phyloP scores from a whole-genome alignment of 2,113 vertebrate species.

The Dermatemys mawii region DNA sequence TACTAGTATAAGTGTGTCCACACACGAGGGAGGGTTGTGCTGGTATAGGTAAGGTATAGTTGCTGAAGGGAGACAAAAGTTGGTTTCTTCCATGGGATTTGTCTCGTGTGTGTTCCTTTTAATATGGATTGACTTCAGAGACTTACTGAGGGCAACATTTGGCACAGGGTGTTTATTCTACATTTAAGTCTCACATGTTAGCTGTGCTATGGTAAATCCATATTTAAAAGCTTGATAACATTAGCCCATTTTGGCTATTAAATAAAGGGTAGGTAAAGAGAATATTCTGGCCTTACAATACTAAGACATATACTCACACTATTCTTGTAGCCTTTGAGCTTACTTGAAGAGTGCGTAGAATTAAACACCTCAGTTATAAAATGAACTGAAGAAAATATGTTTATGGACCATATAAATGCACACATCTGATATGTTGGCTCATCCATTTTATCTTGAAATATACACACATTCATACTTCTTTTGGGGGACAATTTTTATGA shows the following conservation, averaged over 20 bases:
- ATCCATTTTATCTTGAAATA: background rate
- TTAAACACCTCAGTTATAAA: background rate
- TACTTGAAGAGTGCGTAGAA: background rate
- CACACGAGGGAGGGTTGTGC: background rate
- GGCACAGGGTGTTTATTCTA: background rate
- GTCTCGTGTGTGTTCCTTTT: background rate
- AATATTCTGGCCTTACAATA: slow-evolving; percentile 12
- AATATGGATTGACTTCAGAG: slow-evolving; percentile 17
- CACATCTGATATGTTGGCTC: background rate
- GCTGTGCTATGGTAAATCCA: slow-evolving; percentile 13
- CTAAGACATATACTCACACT: background rate
- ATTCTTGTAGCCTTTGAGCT: background rate
- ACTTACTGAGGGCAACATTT: background rate
- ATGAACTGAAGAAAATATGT: background rate
- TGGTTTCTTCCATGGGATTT: background rate
- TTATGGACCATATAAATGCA: slow-evolving; percentile 3
- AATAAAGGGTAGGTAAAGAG: slow-evolving; percentile 23
- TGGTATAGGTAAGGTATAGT: background rate
- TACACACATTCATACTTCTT: background rate
- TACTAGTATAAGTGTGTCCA: background rate
- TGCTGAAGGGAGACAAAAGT: background rate
- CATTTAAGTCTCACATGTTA: background rate
- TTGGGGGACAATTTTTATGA: slow-evolving; percentile 7
- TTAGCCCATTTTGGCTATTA: slow-evolving; percentile 47
- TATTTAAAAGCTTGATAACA: slow-evolving; percentile 22